Conservation (phyloP, 2,113 vertebrate species). For the Pavo muticus region DNA sequence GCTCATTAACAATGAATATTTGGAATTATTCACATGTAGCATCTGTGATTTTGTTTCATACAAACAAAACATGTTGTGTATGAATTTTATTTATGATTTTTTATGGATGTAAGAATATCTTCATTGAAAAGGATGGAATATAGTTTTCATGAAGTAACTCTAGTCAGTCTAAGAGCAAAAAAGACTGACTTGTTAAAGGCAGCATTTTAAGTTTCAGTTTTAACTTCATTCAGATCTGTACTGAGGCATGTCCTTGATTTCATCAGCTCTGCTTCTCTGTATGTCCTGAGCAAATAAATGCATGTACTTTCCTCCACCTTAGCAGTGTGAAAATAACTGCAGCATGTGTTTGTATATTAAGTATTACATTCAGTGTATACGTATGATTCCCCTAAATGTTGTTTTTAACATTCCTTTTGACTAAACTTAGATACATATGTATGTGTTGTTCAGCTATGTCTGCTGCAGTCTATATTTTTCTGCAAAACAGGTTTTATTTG, state of each 20-base stretch:
- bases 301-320: neutral
- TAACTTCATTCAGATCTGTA: neutral
- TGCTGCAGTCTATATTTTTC: neutral
- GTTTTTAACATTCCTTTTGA: neutral
- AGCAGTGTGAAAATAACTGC: neutral
- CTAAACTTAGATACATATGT: neutral
- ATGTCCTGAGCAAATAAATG: neutral
- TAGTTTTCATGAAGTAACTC: neutral
- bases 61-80: neutral
- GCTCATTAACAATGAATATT: neutral
- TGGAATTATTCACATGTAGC: neutral
- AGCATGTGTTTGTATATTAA: neutral
- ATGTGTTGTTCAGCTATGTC: neutral
- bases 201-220: neutral
- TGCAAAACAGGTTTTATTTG: neutral
- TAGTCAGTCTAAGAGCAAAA: neutral
- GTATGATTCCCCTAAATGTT: neutral
- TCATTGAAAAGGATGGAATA: neutral
- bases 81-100: neutral
- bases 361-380: neutral
- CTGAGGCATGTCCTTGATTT: neutral
- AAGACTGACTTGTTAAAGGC: neutral
- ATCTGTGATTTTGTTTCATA: neutral
- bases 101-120: neutral
- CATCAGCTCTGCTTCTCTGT: neutral